Percentiles rank a stretch among this genome's conserved stretches.
These are phyloP conservation scores for Tetramorium bicarinatum DNA, from an alignment of 2,888 invertebrate genomes.

Conservation along the genomic window DNA sequence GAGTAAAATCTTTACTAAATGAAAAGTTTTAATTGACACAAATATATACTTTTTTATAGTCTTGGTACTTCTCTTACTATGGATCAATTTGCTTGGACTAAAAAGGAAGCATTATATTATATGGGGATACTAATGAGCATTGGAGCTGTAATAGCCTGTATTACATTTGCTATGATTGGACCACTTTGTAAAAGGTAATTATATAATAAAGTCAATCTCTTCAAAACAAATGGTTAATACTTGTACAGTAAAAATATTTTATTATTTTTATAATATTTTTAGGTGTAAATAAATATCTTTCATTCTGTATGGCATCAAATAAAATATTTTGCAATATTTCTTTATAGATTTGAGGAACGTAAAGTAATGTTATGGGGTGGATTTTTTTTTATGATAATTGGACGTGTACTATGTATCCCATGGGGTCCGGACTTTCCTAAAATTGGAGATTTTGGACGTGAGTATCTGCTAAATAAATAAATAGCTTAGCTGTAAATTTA, in stretches of 20 bases:
- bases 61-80: slow-evolving; percentile 94
- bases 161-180: slow-evolving; percentile 91
- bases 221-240: neutral
- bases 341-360: slow-evolving; percentile 90
- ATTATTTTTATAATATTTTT: neutral
- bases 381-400: slow-evolving; percentile 92
- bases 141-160: slow-evolving; percentile 92
- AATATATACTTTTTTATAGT: slow-evolving; percentile 81
- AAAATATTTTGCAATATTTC: slow-evolving; percentile 1
- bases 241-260: neutral
- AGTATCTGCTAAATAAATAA: slow-evolving; percentile 56
- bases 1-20: neutral
- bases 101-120: slow-evolving; percentile 92
- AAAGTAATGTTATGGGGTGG: slow-evolving; percentile 94
- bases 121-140: slow-evolving; percentile 94
- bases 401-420: slow-evolving; percentile 92
- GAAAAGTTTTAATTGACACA: slow-evolving; percentile 6
- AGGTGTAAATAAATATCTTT: neutral
- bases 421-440: slow-evolving; percentile 91
- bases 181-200: slow-evolving; percentile 88
- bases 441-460: slow-evolving; percentile 86
- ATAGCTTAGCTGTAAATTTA: slow-evolving; percentile 33
- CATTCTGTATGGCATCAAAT: neutral
- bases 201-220: neutral
- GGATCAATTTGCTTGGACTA: slow-evolving; percentile 96